Base-by-base conservation (phyloP, 2,113 vertebrate species). In the Mirza zaza region DNA sequence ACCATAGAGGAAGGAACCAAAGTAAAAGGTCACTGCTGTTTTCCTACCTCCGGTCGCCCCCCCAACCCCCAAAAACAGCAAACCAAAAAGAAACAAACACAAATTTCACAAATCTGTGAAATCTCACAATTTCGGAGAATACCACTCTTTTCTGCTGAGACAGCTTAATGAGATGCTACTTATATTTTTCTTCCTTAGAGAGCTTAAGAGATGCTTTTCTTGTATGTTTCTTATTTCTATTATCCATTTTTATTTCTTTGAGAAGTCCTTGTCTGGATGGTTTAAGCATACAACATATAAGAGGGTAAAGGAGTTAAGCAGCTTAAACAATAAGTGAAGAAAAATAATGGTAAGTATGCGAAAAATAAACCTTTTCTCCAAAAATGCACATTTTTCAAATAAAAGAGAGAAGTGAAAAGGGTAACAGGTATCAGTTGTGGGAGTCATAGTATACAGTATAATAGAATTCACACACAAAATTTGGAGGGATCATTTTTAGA, bases 301-400 rank as follows among this genome's bases (percentile, higher is more conserved):
- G 48, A 39, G 21, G 45, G 20, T 88, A 77, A 1, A 88, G 45
- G 32, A 55, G 32, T 7, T 97, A 12, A 95, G 50, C 6, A 87
- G 25, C 36, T 94, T 55, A 94, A 85, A 77, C 17, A 92, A 14
- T 84, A 87, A 92, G 11, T 73, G n/a, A 95, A 93, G n/a, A 88
- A 95, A 95, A 91, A 91, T 63, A 86, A 90, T 45, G 61, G 25
- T 77, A 95, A 90, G 12, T 68, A 93, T 91, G 11, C 90, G 29
- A 73, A 94, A 96, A 96, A 94, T 52, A 90, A 71, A 83, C 29
- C 21, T 68, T 95, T 85, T 76, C 89, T 86, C 63, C 27, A 36
- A 67, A 96, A 97, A 86, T 90, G 42, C 36, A 93, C 13, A 80
- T 68, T 90, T 93, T 96, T 84, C 82, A 95, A 97, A 23, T 50